A percentile compares a stretch with the other conserved stretches of the same genome.
Conservation (phyloP, 2,797 vertebrate species). For the Crenuchus spilurus region DNA sequence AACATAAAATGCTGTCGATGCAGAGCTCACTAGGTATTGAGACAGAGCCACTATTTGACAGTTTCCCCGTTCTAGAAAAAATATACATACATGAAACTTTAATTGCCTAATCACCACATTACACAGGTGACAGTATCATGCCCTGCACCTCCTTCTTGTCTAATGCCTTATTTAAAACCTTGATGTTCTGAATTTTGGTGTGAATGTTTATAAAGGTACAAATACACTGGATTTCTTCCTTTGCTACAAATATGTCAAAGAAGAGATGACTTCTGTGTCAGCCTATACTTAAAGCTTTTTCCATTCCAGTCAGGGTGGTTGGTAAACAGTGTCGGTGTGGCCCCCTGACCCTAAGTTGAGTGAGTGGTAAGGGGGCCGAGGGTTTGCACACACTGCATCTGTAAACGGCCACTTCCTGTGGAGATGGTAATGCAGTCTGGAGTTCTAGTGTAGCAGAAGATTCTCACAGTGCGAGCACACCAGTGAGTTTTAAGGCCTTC, state of each 20-base stretch:
- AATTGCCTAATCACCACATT: too few species aligned
- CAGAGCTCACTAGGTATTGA: too few species aligned
- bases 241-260: background rate
- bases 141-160: too few species aligned
- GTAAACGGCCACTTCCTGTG: slow-evolving; percentile 61
- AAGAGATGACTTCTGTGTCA: background rate
- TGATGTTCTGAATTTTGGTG: background rate
- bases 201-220: background rate
- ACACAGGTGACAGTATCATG: too few species aligned
- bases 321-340: slow-evolving; percentile 45
- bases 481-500: background rate
- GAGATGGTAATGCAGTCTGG: slow-evolving; percentile 63
- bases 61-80: too few species aligned
- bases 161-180: too few species aligned
- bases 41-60: too few species aligned
- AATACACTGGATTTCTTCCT: background rate
- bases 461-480: background rate
- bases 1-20: too few species aligned
- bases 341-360: slow-evolving; percentile 58
- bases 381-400: slow-evolving; percentile 66
- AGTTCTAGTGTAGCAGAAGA: slow-evolving; percentile 13
- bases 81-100: too few species aligned
- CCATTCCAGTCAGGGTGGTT: slow-evolving; percentile 59
- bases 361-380: slow-evolving; percentile 62
- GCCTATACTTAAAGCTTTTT: slow-evolving; percentile 55